Evolutionary conservation across 1,140 invertebrate genomes (phyloP), one percentile per base, ranked within the genome.

Genomic region (Eumaeus atala): DNA sequence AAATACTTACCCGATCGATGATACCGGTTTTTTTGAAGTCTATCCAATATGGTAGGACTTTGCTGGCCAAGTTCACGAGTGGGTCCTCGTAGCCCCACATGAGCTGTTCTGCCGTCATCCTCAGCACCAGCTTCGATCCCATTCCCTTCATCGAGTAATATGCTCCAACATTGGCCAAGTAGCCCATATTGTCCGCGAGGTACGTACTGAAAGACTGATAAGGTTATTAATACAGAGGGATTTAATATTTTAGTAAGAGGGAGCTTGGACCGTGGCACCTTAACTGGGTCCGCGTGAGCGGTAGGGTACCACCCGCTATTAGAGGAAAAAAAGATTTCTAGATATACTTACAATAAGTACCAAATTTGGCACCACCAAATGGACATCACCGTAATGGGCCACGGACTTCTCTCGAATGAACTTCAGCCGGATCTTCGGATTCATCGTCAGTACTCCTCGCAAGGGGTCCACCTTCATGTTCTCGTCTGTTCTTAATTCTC

Each of bases 31-130:
- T 92, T 3, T 89, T 78, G 64, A 95, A 96, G 61, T 94, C 85
- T 47, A 94, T 91, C 87, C 93, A 93, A 28, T 83, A 90, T 0
- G 95, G 94, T 18, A 95, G 70, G 35, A 95, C 72, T 3, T 80
- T 89, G 56, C 92, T 91, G 0, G 93, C 93, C 14, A 95, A 70
- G 9, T 87, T 84, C 9, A 96, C 90, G 0, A 96, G 64, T 1
- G 89, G 84, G 76, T 97, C 95, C 3, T 95, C 90, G 67, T 96
- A 97, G 0, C 96, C 96, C 94, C 94, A 97, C 3, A 97, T 77
- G 56, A 95, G 91, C 3, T 97, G 92, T 14, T 94, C 77, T 0
- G 95, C 91, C 0, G 90, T 90, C 34, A 94, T 67, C 1, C 91
- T 90, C 21, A 92, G 84, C 67, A 97, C 92, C 0, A 94, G 88